A percentile compares a stretch with the other conserved stretches of the same genome.
These are phyloP conservation scores for Bagarius yarrelli DNA, from an alignment of 2,113 vertebrate species.

Conservation along the genomic window DNA sequence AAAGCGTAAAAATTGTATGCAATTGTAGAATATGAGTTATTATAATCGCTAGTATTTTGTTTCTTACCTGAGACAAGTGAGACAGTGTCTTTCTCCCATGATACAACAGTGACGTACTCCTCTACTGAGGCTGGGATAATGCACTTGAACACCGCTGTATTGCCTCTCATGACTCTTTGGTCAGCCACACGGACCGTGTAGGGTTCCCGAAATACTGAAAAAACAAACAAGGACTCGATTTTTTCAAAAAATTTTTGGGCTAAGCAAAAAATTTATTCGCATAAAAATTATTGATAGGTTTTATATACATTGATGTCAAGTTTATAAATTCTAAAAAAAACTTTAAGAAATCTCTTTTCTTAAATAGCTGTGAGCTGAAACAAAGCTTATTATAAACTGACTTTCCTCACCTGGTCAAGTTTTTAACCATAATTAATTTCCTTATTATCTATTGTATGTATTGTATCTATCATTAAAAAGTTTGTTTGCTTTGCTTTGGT, in stretches of 20 bases:
- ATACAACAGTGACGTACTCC: conserved; percentile 94
- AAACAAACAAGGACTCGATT: not conserved
- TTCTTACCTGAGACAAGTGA: conserved; percentile 97
- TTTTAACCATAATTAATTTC: too few species aligned
- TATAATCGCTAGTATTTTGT: not conserved
- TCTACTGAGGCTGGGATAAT: conserved; percentile 99
- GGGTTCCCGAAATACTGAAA: conserved; percentile 93
- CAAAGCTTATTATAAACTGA: too few species aligned
- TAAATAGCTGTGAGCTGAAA: too few species aligned
- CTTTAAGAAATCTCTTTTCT: too few species aligned
- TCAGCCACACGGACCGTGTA: conserved; percentile 98
- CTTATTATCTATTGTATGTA: too few species aligned
- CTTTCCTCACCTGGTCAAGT: too few species aligned
- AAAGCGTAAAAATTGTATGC: not conserved
- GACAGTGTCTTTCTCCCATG: conserved; percentile 99
- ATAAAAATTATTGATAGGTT: too few species aligned
- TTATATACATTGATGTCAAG: too few species aligned
- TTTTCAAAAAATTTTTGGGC: not conserved
- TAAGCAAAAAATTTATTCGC: not conserved
- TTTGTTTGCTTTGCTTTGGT: too few species aligned
- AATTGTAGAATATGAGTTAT: too few species aligned
- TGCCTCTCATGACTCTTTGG: conserved; percentile 99
- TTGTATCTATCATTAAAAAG: too few species aligned
- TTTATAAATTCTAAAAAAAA: too few species aligned
- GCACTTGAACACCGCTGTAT: conserved; percentile 99